Percentiles rank a stretch among this genome's conserved stretches.
These are phyloP conservation scores for Physocephala rufipes DNA, from an alignment of 2,888 invertebrate species.

Conservation along the genomic window DNA sequence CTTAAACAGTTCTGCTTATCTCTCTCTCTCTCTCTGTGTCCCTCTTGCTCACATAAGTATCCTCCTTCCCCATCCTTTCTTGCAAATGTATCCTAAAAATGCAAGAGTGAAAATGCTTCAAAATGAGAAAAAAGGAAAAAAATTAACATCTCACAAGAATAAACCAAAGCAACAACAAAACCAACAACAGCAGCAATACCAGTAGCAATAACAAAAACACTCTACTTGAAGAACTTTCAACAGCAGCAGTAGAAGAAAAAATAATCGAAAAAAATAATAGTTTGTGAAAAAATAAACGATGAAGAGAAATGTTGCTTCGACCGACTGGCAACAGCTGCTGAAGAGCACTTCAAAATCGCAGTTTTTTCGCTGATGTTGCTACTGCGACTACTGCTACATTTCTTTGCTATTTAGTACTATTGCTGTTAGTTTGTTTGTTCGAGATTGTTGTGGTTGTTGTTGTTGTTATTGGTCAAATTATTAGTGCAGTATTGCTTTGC, in stretches of 20 bases:
- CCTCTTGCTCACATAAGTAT: too few species aligned
- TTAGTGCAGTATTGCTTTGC: neutral
- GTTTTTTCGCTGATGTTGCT: conserved; percentile 1
- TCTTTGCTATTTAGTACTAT: conserved; percentile 5
- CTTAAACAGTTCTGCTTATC: conserved; percentile 1
- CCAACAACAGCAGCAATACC: neutral
- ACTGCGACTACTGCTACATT: neutral
- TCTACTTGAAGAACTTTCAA: neutral
- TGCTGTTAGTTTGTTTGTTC: too few species aligned
- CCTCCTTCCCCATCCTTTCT: too few species aligned
- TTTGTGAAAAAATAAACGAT: neutral
- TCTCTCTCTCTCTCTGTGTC: neutral
- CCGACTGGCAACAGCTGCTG: conserved; percentile 30
- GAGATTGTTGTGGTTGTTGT: neutral
- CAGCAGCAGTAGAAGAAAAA: neutral
- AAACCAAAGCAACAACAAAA: conserved; percentile 7
- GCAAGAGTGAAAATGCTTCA: neutral
- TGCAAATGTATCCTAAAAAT: neutral
- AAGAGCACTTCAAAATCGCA: conserved; percentile 23
- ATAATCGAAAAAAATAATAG: neutral
- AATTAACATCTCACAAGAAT: neutral
- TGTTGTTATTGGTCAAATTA: conserved; percentile 22
- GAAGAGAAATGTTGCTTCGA: neutral
- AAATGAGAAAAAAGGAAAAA: neutral
- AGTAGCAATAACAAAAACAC: neutral